Percentiles rank a stretch among this genome's conserved stretches.
Conservation (phyloP, 2,113 vertebrate genomes). For the Platycercus adscitus region DNA sequence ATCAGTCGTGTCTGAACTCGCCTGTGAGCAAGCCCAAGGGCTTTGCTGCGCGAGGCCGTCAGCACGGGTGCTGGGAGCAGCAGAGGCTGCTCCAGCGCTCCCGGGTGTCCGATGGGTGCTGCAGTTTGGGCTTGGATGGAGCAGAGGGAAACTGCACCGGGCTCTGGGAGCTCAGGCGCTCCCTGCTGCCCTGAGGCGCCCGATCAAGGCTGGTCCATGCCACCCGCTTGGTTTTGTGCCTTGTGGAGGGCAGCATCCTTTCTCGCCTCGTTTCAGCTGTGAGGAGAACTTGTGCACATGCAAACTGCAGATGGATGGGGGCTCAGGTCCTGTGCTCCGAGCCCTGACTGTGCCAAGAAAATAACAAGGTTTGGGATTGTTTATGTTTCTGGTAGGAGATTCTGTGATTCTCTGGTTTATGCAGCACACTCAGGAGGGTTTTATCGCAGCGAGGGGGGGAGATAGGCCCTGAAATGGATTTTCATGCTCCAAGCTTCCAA, state of each 20-base stretch:
- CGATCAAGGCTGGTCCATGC: fast-evolving
- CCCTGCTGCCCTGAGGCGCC: fast-evolving
- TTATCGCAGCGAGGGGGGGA: constrained; percentile 63
- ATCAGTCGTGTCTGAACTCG: not conserved
- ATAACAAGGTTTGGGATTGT: constrained; percentile 52
- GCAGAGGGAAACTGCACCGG: too few species aligned
- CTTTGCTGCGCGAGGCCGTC: not conserved
- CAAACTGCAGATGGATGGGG: not conserved
- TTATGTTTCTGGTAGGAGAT: constrained; percentile 46
- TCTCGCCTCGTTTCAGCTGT: not conserved
- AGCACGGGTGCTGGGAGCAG: not conserved
- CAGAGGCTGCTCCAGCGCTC: not conserved
- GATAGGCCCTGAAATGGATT: constrained; percentile 72
- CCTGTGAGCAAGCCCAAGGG: fast-evolving
- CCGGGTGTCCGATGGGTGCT: not conserved
- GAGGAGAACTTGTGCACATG: not conserved
- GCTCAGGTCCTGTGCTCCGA: constrained; percentile 8
- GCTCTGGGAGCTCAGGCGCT: fast-evolving
- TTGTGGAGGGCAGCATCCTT: not conserved
- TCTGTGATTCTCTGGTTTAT: not conserved
- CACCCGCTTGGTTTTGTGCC: fast-evolving
- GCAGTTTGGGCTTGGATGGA: not conserved
- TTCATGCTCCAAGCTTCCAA: constrained; percentile 70
- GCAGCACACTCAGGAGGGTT: constrained; percentile 37
- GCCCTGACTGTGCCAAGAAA: constrained; percentile 60